These are phyloP conservation scores for Callimorpha dominula DNA, from an alignment of 2,888 invertebrate species.

Conservation along the genomic window DNA sequence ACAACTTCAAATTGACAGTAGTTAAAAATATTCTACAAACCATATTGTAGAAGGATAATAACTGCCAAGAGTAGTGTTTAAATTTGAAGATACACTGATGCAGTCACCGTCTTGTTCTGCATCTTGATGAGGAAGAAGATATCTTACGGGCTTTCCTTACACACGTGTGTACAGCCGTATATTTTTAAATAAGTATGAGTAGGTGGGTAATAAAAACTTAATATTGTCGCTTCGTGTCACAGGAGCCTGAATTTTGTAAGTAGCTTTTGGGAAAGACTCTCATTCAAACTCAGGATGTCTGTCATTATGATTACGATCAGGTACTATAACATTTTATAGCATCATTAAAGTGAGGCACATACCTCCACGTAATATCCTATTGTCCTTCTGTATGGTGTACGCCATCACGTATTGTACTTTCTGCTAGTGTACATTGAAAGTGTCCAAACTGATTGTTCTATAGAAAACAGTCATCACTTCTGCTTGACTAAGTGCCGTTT, in stretches of 20 bases:
- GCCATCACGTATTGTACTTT: constrained; percentile 42
- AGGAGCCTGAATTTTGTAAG: not conserved
- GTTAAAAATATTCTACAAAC: too few species aligned
- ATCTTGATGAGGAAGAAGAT: too few species aligned
- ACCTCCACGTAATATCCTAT: constrained; percentile 27
- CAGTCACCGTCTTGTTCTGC: too few species aligned
- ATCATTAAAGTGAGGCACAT: constrained; percentile 17
- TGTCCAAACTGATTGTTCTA: constrained; percentile 46
- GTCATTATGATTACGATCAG: constrained; percentile 26
- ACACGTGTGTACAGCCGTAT: too few species aligned
- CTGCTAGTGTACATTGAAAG: constrained; percentile 51
- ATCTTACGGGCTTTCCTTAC: too few species aligned
- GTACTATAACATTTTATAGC: not conserved
- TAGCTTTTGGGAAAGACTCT: not conserved
- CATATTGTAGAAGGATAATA: too few species aligned
- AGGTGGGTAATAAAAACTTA: not conserved
- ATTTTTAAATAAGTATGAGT: not conserved
- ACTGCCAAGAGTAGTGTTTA: too few species aligned
- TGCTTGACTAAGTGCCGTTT: constrained; percentile 10
- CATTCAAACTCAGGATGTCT: constrained; percentile 1
- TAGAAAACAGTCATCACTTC: constrained; percentile 41
- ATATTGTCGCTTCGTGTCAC: not conserved
- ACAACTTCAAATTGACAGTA: too few species aligned
- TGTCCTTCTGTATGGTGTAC: constrained; percentile 31
- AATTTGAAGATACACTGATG: too few species aligned